Evolutionary conservation across 2,888 invertebrate genomes (phyloP).

Genomic region (Amiota communis): DNA sequence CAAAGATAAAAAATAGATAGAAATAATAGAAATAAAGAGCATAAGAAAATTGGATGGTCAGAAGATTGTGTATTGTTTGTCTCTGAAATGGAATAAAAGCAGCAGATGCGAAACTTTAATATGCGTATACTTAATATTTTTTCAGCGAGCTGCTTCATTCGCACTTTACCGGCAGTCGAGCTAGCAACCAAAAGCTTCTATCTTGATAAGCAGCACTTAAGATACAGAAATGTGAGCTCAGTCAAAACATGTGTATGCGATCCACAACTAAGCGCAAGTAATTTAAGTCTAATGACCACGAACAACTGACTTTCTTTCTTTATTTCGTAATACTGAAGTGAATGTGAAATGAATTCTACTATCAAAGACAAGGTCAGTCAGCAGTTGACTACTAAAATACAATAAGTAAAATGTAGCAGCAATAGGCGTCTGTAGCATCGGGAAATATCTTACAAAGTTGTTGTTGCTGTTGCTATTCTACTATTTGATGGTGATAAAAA

Average conservation of each 20-base stretch:
- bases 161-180: too few relatives aligned
- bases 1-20: neutral
- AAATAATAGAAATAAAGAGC: neutral
- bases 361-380: conserved; percentile 55
- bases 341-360: conserved; percentile 13
- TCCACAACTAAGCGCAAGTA: conserved; percentile 1
- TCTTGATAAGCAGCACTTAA: too few relatives aligned
- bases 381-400: too few relatives aligned
- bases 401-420: too few relatives aligned
- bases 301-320: neutral
- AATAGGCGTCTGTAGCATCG: too few relatives aligned
- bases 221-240: too few relatives aligned
- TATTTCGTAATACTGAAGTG: neutral
- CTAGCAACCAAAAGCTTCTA: too few relatives aligned
- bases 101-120: neutral
- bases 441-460: too few relatives aligned
- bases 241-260: too few relatives aligned
- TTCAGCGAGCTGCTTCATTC: too few relatives aligned
- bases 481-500: conserved; percentile 44
- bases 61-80: neutral
- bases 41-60: neutral
- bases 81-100: neutral
- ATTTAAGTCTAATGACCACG: conserved; percentile 13
- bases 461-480: too few relatives aligned
- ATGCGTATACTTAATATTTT: conserved; percentile 2